These are phyloP conservation scores for Archilochus colubris DNA, from an alignment of 2,113 vertebrate species.

Conservation along the genomic window DNA sequence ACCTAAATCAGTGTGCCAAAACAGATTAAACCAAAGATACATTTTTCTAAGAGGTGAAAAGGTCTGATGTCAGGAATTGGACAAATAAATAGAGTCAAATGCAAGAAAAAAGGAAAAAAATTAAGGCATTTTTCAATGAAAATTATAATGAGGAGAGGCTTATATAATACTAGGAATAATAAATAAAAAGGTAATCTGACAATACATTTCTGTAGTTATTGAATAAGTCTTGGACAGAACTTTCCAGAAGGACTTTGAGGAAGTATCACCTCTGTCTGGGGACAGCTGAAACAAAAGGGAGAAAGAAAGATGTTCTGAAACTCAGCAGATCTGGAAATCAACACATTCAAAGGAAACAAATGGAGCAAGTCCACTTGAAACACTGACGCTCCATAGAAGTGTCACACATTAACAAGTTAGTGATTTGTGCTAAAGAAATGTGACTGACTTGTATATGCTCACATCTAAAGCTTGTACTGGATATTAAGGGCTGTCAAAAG, in stretches of 20 bases:
- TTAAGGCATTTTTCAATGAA: constrained; percentile 70
- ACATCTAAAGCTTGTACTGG: background rate
- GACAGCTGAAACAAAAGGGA: background rate
- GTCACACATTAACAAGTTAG: background rate
- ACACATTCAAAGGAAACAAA: background rate
- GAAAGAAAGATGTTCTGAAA: background rate
- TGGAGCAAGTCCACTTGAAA: background rate
- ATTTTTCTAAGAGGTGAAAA: constrained; percentile 55
- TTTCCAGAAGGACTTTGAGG: background rate
- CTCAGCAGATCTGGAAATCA: background rate
- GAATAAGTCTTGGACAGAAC: background rate
- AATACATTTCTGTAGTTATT: constrained; percentile 50
- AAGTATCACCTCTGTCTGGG: background rate
- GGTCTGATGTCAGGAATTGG: constrained; percentile 67
- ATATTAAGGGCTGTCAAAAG: background rate
- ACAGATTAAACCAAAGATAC: constrained; percentile 46
- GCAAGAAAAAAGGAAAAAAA: constrained; percentile 46
- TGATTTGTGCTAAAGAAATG: background rate
- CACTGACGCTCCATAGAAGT: background rate
- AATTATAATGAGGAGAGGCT: constrained; percentile 58
- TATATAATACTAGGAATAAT: constrained; percentile 52
- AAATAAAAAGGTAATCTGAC: constrained; percentile 65
- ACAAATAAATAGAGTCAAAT: constrained; percentile 65
- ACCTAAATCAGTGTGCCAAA: constrained; percentile 23
- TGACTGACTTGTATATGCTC: background rate